Percentiles rank a stretch among this genome's conserved stretches.
Conservation (phyloP, 2,888 invertebrate genomes). For the Onchidella celtica region DNA sequence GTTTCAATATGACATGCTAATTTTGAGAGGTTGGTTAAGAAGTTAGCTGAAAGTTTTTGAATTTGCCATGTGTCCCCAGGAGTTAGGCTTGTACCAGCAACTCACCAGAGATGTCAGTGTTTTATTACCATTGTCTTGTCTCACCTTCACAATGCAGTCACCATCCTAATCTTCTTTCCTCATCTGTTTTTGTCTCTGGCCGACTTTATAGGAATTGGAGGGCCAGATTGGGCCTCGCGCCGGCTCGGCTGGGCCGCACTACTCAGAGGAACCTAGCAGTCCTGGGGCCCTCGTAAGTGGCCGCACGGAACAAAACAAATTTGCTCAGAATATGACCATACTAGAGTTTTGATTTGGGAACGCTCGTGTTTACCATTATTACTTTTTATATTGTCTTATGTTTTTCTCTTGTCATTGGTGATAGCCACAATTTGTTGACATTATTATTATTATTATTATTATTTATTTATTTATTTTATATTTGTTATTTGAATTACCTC, state of each 20-base stretch:
- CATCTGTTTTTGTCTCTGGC: constrained; percentile 40
- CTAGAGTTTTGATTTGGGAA: constrained; percentile 38
- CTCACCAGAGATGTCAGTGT: no score
- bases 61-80: no score
- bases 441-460: constrained; percentile 9
- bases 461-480: neutral
- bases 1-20: no score
- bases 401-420: constrained; percentile 33
- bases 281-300: constrained; percentile 53
- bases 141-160: constrained; percentile 11
- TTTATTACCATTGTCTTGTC: constrained; percentile 27
- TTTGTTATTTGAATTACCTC: constrained; percentile 32
- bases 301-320: constrained; percentile 37
- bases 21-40: no score
- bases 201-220: constrained; percentile 45
- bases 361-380: constrained; percentile 41
- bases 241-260: constrained; percentile 45
- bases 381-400: constrained; percentile 41
- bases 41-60: no score
- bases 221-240: constrained; percentile 35
- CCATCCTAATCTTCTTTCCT: constrained; percentile 36
- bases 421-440: constrained; percentile 38
- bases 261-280: constrained; percentile 51
- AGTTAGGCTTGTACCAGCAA: no score
- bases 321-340: constrained; percentile 29